Evolutionary conservation across 2,888 invertebrate genomes (phyloP).

Genomic region (Syrphus vitripennis): DNA sequence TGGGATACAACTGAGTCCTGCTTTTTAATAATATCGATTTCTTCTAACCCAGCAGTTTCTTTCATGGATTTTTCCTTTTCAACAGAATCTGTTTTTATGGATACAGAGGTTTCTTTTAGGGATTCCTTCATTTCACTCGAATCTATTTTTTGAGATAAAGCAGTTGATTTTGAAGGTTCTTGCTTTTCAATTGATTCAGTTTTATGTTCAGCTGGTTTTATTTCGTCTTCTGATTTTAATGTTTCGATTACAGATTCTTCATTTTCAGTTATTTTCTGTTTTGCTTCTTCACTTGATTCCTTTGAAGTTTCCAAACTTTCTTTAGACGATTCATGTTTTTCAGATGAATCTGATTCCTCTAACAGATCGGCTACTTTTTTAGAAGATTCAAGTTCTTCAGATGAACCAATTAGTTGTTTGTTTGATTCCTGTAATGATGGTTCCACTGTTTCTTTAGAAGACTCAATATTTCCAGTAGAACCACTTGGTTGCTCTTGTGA

Average conservation of each 20-base stretch:
- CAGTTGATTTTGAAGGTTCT: background rate
- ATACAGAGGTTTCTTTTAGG: background rate
- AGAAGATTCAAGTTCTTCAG: background rate
- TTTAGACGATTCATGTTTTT: background rate
- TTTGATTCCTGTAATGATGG: background rate
- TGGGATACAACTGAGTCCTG: background rate
- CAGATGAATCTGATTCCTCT: too few relatives aligned
- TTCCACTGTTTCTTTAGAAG: too few relatives aligned
- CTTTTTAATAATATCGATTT: background rate
- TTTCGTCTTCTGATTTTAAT: background rate
- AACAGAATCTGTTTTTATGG: background rate
- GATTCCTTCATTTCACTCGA: background rate
- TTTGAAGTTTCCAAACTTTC: background rate
- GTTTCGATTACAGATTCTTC: background rate
- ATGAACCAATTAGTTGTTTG: background rate
- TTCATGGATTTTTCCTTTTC: background rate
- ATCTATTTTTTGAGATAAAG: background rate
- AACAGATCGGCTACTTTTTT: too few relatives aligned
- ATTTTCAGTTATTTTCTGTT: background rate
- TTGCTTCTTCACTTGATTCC: background rate
- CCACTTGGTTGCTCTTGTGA: background rate
- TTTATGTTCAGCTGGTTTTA: background rate
- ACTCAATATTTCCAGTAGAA: too few relatives aligned
- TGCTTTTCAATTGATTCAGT: background rate
- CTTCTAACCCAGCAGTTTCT: background rate